Evolutionary conservation across 1,140 invertebrate species (phyloP).

Genomic region (Holotrichia oblita): DNA sequence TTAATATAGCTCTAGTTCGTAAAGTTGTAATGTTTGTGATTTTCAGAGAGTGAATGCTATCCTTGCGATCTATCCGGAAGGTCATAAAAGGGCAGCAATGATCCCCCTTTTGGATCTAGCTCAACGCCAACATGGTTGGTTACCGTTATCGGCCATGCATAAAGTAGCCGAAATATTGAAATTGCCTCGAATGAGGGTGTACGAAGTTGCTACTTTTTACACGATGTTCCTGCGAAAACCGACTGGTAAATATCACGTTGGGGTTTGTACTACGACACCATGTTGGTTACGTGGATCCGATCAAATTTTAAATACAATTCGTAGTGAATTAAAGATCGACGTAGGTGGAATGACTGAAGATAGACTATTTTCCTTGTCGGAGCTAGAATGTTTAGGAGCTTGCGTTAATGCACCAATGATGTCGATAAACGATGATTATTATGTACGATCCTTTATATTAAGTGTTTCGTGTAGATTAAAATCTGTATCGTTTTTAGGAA

Average conservation of each 20-base stretch:
- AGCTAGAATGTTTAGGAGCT: constrained; percentile 98
- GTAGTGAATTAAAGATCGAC: constrained; percentile 82
- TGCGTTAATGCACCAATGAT: constrained; percentile 99
- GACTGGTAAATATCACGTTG: constrained; percentile 95
- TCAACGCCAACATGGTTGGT: constrained; percentile 97
- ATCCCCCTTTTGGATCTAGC: constrained; percentile 97
- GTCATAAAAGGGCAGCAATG: constrained; percentile 94
- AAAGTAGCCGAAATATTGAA: constrained; percentile 92
- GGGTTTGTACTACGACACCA: constrained; percentile 98
- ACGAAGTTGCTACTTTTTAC: constrained; percentile 99
- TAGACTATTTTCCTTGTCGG: constrained; percentile 91
- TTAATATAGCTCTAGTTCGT: neutral
- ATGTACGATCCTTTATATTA: constrained; percentile 71
- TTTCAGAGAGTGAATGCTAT: constrained; percentile 87
- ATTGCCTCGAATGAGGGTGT: constrained; percentile 96
- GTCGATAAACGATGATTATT: constrained; percentile 98
- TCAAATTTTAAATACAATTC: constrained; percentile 85
- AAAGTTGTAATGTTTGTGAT: neutral
- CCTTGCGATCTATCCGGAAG: constrained; percentile 95
- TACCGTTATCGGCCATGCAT: constrained; percentile 98
- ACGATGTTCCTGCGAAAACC: constrained; percentile 99
- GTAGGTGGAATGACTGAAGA: constrained; percentile 92
- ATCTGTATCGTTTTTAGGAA: constrained; percentile 74
- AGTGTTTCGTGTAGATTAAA: constrained; percentile 10
- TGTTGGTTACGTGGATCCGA: constrained; percentile 98